Evolutionary conservation across 2,113 vertebrate genomes (phyloP).

Genomic region (Eulemur macaco): DNA sequence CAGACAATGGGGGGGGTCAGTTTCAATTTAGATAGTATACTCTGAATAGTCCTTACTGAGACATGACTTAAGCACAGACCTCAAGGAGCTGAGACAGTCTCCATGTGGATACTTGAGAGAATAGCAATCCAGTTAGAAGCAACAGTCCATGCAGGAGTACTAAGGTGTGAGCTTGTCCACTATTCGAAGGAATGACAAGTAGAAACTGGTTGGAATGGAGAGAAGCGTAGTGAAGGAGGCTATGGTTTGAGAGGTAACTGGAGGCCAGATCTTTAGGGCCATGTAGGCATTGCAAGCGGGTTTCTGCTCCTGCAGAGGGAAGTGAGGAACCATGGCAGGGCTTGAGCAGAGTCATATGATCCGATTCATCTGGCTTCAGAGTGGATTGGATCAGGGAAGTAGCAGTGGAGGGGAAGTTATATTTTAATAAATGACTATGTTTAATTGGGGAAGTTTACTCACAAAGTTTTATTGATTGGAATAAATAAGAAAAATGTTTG

Average conservation of each 20-base stretch:
- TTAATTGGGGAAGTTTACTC: not conserved
- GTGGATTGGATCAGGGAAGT: not conserved
- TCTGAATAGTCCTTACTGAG: not conserved
- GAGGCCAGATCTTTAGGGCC: not conserved
- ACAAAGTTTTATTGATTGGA: not conserved
- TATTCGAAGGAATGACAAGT: not conserved
- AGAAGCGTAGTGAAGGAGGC: not conserved
- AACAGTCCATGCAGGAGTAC: not conserved
- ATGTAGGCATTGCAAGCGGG: not conserved
- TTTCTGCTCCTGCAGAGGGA: not conserved
- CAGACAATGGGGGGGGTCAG: not conserved
- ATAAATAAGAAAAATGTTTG: not conserved
- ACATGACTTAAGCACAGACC: not conserved
- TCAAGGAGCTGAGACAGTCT: not conserved
- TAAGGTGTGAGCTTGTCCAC: not conserved
- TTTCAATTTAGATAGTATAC: not conserved
- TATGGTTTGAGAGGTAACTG: not conserved
- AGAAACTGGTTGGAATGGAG: not conserved
- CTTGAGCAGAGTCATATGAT: not conserved
- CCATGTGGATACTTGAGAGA: not conserved
- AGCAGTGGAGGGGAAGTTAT: not conserved
- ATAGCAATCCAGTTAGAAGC: no score
- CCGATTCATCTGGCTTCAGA: not conserved
- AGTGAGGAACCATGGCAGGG: not conserved
- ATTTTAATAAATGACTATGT: not conserved